Evolutionary conservation across 1,140 invertebrate genomes (phyloP).

Genomic region (Dufourea novaeangliae): DNA sequence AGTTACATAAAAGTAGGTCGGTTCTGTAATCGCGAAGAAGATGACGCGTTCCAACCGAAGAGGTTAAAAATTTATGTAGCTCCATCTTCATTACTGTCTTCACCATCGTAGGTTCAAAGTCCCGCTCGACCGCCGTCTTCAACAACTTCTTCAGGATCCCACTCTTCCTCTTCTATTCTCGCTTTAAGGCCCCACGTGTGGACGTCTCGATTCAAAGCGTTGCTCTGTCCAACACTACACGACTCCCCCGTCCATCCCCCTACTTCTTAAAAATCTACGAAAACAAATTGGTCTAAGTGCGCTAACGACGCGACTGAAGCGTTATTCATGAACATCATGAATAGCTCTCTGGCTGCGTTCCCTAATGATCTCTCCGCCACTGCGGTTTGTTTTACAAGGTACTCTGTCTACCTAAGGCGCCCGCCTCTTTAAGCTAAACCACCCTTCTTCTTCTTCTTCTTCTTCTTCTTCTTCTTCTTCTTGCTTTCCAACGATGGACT

Average conservation of each 20-base stretch:
- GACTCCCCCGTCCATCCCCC: background rate
- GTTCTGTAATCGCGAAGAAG: too few relatives aligned
- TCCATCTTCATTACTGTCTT: background rate
- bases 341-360: constrained; percentile 20
- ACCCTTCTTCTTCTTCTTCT: too few relatives aligned
- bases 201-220: too few relatives aligned
- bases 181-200: background rate
- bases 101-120: background rate
- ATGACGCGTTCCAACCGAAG: too few relatives aligned
- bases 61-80: too few relatives aligned
- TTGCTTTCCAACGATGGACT: background rate
- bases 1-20: too few relatives aligned
- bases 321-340: constrained; percentile 17
- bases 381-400: constrained; percentile 6
- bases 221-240: constrained; percentile 14
- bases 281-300: constrained; percentile 6
- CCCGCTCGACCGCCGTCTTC: background rate
- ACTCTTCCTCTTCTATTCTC: background rate
- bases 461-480: background rate
- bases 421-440: constrained; percentile 33
- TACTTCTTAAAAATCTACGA: constrained; percentile 9
- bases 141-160: background rate
- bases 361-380: constrained; percentile 22
- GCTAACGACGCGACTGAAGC: constrained; percentile 7
- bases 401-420: constrained; percentile 31